A percentile compares a stretch with the other conserved stretches of the same genome.
Conservation (phyloP, 2,888 invertebrate genomes). For the Boloria selene region DNA sequence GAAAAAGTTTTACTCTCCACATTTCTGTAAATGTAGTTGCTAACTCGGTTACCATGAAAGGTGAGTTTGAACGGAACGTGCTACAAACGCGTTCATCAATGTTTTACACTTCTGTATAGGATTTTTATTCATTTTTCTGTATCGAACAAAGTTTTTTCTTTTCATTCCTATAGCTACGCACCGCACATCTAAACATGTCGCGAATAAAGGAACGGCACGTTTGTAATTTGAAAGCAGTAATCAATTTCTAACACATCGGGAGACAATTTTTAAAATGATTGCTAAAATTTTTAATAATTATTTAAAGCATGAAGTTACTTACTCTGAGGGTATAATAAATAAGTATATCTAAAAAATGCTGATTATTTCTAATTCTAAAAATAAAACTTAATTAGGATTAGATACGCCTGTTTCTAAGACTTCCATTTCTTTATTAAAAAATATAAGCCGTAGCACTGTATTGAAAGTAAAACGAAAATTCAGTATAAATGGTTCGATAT, state of each 20-base stretch:
- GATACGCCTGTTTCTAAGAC: too few species aligned
- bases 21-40: constrained; percentile 32
- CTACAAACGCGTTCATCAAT: constrained; percentile 39
- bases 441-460: too few species aligned
- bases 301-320: not conserved
- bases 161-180: constrained; percentile 28
- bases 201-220: constrained; percentile 13
- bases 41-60: constrained; percentile 35
- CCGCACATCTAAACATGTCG: constrained; percentile 28
- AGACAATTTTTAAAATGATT: constrained; percentile 14
- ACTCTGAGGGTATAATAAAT: too few species aligned
- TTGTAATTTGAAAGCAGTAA: constrained; percentile 22
- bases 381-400: too few species aligned
- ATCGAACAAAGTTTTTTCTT: constrained; percentile 34
- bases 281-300: not conserved
- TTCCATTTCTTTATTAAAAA: too few species aligned
- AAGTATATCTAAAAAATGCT: too few species aligned
- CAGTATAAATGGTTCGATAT: too few species aligned
- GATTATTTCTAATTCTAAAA: too few species aligned
- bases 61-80: constrained; percentile 36
- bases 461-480: too few species aligned
- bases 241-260: constrained; percentile 18
- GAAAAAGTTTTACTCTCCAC: constrained; percentile 21
- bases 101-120: constrained; percentile 35
- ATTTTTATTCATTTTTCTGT: constrained; percentile 37